A percentile compares a stretch with the other conserved stretches of the same genome.
Evolutionary conservation across 2,888 invertebrate species (phyloP).

Genomic region (Athalia rosae): DNA sequence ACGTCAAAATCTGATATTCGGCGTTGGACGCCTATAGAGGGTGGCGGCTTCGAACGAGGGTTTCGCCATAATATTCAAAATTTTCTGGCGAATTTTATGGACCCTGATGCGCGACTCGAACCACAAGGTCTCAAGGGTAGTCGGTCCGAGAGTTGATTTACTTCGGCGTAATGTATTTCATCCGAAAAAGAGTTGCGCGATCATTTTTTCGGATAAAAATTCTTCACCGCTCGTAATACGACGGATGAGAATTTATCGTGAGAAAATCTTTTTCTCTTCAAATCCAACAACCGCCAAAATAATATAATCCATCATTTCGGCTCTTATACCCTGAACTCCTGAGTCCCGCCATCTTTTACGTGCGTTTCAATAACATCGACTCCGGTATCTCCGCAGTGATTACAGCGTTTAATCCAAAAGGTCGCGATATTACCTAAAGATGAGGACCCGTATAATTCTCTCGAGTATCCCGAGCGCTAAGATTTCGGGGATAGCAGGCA

Average conservation of each 20-base stretch:
- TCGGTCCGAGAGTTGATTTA: constrained; percentile 10
- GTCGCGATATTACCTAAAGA: not conserved
- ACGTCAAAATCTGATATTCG: constrained; percentile 18
- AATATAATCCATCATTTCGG: too few species aligned
- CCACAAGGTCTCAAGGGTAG: constrained; percentile 6
- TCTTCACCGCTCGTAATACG: too few species aligned
- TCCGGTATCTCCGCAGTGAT: not conserved
- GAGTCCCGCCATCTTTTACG: constrained; percentile 8
- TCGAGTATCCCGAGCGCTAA: constrained; percentile 7
- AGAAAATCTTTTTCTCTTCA: not conserved
- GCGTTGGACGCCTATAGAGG: constrained; percentile 10
- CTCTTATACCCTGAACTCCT: not conserved
- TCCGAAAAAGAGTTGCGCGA: not conserved
- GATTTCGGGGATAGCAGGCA: constrained; percentile 12
- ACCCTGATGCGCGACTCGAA: constrained; percentile 2
- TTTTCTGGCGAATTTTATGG: constrained; percentile 10
- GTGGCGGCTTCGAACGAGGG: not conserved
- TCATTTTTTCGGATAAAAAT: not conserved
- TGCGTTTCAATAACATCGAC: not conserved
- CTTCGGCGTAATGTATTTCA: constrained; percentile 5
- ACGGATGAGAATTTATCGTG: not conserved
- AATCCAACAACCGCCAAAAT: too few species aligned
- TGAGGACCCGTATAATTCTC: constrained; percentile 14
- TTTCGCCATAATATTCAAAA: not conserved
- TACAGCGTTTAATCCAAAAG: constrained; percentile 15